Evolutionary conservation across 2,888 invertebrate genomes (phyloP).

Genomic region (Chymomyza amoena): DNA sequence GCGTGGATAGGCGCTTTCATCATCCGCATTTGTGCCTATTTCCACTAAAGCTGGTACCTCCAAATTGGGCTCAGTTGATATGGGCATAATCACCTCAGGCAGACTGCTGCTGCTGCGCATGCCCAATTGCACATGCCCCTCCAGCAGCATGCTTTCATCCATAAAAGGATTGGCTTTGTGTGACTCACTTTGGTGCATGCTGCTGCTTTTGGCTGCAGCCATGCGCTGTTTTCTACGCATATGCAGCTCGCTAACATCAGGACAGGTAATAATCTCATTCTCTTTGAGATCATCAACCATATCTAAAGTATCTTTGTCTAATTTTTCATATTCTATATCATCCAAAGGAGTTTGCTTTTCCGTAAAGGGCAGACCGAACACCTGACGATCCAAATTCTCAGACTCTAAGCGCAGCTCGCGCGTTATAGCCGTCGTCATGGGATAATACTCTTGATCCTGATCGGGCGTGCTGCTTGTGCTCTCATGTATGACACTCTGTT

Average conservation of each 20-base stretch:
- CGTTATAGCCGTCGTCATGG: conserved; percentile 92
- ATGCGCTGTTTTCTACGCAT: conserved; percentile 67
- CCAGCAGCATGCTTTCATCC: conserved; percentile 49
- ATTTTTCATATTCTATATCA: conserved; percentile 76
- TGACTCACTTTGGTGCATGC: conserved; percentile 50
- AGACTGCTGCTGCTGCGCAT: conserved; percentile 64
- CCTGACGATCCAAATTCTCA: conserved; percentile 90
- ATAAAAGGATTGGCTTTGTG: conserved; percentile 71
- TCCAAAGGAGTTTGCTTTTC: conserved; percentile 41
- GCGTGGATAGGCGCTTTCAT: conserved; percentile 73
- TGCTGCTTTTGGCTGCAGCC: conserved; percentile 60
- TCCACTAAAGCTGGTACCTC: conserved; percentile 59
- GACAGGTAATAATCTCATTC: conserved; percentile 75
- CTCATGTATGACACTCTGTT: conserved; percentile 46
- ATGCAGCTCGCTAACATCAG: conserved; percentile 73
- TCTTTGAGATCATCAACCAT: conserved; percentile 75
- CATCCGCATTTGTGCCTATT: conserved; percentile 75
- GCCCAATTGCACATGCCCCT: conserved; percentile 30
- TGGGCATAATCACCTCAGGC: conserved; percentile 72
- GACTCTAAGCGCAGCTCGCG: conserved; percentile 89
- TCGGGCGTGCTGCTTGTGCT: conserved; percentile 80
- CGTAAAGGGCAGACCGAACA: conserved; percentile 82
- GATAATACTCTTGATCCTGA: conserved; percentile 90
- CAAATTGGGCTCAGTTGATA: conserved; percentile 63
- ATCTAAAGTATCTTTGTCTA: conserved; percentile 78